These are phyloP conservation scores for Volucella bombylans DNA, from an alignment of 2,888 invertebrate genomes.

Conservation along the genomic window DNA sequence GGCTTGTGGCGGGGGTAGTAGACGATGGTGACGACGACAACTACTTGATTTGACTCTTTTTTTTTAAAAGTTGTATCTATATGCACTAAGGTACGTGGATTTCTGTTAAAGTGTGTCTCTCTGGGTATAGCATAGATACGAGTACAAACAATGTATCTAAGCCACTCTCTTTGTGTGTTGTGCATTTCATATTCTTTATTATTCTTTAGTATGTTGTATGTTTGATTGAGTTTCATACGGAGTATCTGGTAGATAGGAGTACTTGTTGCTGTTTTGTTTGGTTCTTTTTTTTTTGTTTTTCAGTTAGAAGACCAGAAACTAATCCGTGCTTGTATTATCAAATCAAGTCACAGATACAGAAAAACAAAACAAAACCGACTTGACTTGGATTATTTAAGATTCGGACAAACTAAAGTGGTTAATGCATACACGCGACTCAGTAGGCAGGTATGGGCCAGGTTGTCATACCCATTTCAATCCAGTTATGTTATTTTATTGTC, in stretches of 20 bases:
- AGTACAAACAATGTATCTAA: constrained; percentile 20
- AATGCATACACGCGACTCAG: constrained; percentile 47
- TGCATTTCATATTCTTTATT: constrained; percentile 72
- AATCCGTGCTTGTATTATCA: constrained; percentile 52
- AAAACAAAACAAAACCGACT: constrained; percentile 1
- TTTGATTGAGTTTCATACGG: constrained; percentile 39
- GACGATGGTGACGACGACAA: constrained; percentile 38
- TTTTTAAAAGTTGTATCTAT: constrained; percentile 12
- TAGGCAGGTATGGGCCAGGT: constrained; percentile 27
- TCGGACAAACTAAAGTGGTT: constrained; percentile 57
- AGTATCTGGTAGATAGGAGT: constrained; percentile 29
- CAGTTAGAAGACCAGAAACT: constrained; percentile 40
- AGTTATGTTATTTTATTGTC: constrained; percentile 67
- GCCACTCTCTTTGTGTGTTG: constrained; percentile 67
- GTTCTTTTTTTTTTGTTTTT: constrained; percentile 4
- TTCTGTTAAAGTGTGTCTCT: constrained; percentile 36
- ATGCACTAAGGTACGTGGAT: constrained; percentile 45
- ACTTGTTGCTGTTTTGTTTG: constrained; percentile 49
- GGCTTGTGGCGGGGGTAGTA: constrained; percentile 67
- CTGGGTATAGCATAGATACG: not conserved
- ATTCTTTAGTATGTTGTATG: constrained; percentile 41
- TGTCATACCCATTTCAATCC: constrained; percentile 44
- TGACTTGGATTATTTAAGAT: constrained; percentile 39
- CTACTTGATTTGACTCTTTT: constrained; percentile 39
- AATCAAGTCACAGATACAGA: constrained; percentile 60